Evolutionary conservation across 2,797 vertebrate species (phyloP).

Genomic region (Diglossa cyanea): DNA sequence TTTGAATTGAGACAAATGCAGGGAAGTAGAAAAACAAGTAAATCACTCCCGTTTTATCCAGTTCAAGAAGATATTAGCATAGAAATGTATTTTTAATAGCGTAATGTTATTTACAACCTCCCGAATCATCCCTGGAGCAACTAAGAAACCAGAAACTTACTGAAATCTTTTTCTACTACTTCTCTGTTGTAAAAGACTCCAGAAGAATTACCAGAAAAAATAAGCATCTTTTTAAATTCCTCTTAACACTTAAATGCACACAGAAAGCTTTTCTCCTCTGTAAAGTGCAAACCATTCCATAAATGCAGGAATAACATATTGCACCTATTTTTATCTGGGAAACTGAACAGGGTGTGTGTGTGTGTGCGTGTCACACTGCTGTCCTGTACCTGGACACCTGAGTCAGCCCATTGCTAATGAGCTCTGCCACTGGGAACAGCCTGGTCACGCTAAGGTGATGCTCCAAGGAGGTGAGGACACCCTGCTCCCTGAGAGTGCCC

Average conservation of each 20-base stretch:
- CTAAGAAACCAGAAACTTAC: background rate
- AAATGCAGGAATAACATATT: background rate
- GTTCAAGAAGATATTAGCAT: background rate
- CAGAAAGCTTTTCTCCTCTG: background rate
- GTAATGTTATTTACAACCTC: background rate
- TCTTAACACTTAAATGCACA: background rate
- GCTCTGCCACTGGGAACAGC: background rate
- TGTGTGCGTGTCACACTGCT: fast-evolving
- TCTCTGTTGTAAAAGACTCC: background rate
- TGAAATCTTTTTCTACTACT: background rate
- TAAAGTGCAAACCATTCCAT: background rate
- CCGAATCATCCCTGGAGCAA: background rate
- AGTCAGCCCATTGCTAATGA: background rate
- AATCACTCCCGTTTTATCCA: background rate
- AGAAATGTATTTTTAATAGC: background rate
- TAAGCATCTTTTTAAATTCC: background rate
- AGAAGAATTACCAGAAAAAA: background rate
- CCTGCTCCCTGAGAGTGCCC: background rate
- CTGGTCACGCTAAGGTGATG: background rate
- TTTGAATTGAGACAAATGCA: background rate
- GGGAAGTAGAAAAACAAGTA: background rate
- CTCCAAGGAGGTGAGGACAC: background rate
- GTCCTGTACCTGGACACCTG: background rate
- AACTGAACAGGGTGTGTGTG: background rate
- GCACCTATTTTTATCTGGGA: background rate